Base-by-base conservation (phyloP, 1,140 invertebrate species). In the Gerris buenoi region DNA sequence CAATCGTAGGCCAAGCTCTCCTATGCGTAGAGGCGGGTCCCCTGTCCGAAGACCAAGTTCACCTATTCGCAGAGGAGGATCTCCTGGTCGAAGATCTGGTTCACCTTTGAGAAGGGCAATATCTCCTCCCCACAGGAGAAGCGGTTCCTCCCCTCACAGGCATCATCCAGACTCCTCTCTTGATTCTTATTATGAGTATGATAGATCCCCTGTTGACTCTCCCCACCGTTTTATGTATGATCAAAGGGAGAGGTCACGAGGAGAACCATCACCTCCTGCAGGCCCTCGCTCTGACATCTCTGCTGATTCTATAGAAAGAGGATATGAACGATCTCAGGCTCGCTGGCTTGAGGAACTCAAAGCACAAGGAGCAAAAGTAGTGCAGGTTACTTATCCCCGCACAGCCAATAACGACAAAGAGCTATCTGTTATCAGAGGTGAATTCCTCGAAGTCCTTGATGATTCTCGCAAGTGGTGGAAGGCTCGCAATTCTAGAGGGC, bases 331-430 rank as follows among this genome's bases (percentile, higher is more conserved):
- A 25, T 79, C 73, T 66, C 81, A 77, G 74, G 76, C 72, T 65
- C 71, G 70, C 58, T 92, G 86, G 85, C 79, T 89, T 66, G 88
- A 90, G 67, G 88, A 90, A 29, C 80, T 92, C n/a, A 77, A 86
- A 63, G 78, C 84, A 15, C 78, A 85, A 65, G 86, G 88, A 64
- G 87, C 87, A 13, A 89, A 91, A 76, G 85, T 95, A 65, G 93
- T 96, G 33, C 87, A 93, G 77, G 95, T 97, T 25, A 94, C 93
- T 33, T 96, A 96, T 79, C 94, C 94, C 0, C 82, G 94, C 69
- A 94, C 92, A 2, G 93, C 93, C n/a, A 95, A 97, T 79, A 98
- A 99, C 77, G 88, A 95, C 76, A 99, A 99, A 78, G 97, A 99
- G 77, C 81, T 99, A 64, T 96, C 91, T 23, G 95, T 99, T 0